phyloP scores from a whole-genome alignment of 2,113 vertebrate genomes.

The Ptychochromis oligacanthus region DNA sequence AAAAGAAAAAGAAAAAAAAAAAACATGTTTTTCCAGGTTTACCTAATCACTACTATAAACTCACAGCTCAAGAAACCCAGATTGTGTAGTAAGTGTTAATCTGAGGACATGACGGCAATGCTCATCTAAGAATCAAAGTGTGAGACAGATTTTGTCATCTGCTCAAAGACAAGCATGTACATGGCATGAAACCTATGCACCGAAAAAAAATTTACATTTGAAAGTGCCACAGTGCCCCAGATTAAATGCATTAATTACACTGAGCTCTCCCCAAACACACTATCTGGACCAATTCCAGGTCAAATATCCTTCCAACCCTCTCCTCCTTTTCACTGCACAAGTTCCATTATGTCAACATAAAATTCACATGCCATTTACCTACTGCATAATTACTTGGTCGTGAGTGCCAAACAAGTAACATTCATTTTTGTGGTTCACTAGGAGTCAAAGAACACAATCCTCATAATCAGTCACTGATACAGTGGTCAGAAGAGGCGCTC shows the following conservation, averaged over 20 bases:
- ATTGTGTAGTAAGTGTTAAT: background rate
- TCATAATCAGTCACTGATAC: constrained; percentile 44
- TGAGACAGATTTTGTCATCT: background rate
- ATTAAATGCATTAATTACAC: background rate
- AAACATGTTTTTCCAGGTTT: background rate
- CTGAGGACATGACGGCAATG: background rate
- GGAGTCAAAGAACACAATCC: constrained; percentile 31
- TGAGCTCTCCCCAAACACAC: constrained; percentile 11
- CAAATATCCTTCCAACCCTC: constrained; percentile 33
- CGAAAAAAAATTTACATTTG: background rate
- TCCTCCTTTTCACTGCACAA: background rate
- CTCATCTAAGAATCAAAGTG: background rate
- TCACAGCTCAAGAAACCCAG: background rate
- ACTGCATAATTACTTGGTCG: constrained; percentile 19
- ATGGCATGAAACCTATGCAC: background rate
- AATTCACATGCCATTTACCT: background rate
- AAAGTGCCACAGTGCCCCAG: background rate
- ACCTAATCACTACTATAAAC: background rate
- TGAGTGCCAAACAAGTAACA: constrained; percentile 38
- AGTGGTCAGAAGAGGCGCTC: constrained; percentile 45
- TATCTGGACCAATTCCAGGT: constrained; percentile 29
- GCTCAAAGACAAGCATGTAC: background rate
- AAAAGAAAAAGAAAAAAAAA: too few relatives aligned
- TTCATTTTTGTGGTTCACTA: background rate
- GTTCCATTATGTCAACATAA: constrained; percentile 1